Conservation (phyloP, 2,888 invertebrate genomes). For the Maniola hyperantus region DNA sequence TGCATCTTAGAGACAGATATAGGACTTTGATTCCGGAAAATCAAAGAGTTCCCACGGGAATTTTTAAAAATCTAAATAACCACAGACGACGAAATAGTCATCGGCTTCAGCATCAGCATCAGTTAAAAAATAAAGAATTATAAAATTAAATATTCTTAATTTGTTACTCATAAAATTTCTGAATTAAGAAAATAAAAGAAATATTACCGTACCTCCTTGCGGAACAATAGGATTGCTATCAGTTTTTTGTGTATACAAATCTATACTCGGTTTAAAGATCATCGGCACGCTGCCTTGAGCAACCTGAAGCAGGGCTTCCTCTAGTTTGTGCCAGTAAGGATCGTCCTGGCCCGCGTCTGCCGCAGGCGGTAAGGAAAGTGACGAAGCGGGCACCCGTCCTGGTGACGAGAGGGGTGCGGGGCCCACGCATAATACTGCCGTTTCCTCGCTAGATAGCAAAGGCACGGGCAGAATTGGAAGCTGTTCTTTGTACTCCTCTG, state of each 20-base stretch:
- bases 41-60: no score
- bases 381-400: conserved; percentile 80
- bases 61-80: no score
- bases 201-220: conserved; percentile 84
- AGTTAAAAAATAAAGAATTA: no score
- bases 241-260: conserved; percentile 86
- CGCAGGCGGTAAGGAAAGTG: conserved; percentile 67
- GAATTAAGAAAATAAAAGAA: background rate
- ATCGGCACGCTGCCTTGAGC: conserved; percentile 86
- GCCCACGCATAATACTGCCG: conserved; percentile 87
- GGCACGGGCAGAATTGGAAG: conserved; percentile 89
- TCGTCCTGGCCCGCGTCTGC: conserved; percentile 53
- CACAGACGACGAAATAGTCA: no score
- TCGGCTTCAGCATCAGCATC: no score
- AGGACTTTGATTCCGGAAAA: no score
- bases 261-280: conserved; percentile 90
- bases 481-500: conserved; percentile 58
- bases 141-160: no score
- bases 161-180: background rate
- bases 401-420: conserved; percentile 81
- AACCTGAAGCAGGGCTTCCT: conserved; percentile 89
- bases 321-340: conserved; percentile 87
- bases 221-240: conserved; percentile 88
- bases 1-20: no score
- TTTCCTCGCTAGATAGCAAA: conserved; percentile 85